These are phyloP conservation scores for Drosophila arawakana DNA, from an alignment of 1,140 invertebrate species.

Conservation along the genomic window DNA sequence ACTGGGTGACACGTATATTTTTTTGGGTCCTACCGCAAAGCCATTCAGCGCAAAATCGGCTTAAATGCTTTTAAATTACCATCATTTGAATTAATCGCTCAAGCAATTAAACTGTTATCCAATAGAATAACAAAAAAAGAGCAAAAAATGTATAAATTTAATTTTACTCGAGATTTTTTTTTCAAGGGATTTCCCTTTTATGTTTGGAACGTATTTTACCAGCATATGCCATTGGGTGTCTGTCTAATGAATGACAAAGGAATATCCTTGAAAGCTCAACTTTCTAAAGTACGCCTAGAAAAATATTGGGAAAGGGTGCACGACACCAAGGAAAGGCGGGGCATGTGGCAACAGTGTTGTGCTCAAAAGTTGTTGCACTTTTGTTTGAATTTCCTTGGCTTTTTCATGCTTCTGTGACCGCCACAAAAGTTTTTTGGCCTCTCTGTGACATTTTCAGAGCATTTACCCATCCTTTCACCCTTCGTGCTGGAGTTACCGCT, in stretches of 20 bases:
- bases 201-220: constrained; percentile 14
- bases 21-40: constrained; percentile 3
- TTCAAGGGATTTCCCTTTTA: background rate
- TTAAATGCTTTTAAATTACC: constrained; percentile 38
- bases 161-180: background rate
- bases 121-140: constrained; percentile 14
- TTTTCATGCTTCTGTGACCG: constrained; percentile 64
- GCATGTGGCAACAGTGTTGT: constrained; percentile 32
- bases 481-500: constrained; percentile 36
- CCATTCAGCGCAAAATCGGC: background rate
- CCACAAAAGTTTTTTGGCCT: constrained; percentile 58
- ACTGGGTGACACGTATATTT: too few species aligned
- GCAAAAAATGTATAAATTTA: background rate
- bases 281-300: constrained; percentile 28
- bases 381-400: constrained; percentile 73
- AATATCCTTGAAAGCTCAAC: constrained; percentile 28
- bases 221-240: constrained; percentile 32
- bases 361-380: constrained; percentile 74
- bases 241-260: constrained; percentile 41
- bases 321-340: background rate
- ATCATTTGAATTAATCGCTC: constrained; percentile 38
- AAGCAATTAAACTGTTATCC: constrained; percentile 28
- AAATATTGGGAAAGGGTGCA: constrained; percentile 3
- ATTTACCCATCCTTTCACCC: constrained; percentile 20
- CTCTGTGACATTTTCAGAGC: constrained; percentile 63